Percentiles rank a stretch among this genome's conserved stretches.
Conservation (phyloP, 1,140 invertebrate species). For the Meloidogyne chitwoodi region DNA sequence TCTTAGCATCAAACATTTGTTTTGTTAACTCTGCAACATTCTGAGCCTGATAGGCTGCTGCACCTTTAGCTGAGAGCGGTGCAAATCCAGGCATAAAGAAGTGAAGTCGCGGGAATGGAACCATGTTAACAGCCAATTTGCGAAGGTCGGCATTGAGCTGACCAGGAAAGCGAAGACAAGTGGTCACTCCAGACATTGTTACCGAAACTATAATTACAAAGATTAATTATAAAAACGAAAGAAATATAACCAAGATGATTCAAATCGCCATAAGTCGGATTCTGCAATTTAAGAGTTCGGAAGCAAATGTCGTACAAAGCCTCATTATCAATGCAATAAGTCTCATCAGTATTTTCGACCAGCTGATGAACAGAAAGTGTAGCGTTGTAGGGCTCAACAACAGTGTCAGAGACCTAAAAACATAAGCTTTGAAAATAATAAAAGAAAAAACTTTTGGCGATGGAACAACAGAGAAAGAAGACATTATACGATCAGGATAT, state of each 20-base stretch:
- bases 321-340: slow-evolving; percentile 78
- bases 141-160: slow-evolving; percentile 77
- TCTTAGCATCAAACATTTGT: slow-evolving; percentile 74
- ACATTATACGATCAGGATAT: slow-evolving; percentile 81
- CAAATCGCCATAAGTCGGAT: slow-evolving; percentile 76
- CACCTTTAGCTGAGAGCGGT: slow-evolving; percentile 76
- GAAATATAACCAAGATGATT: slow-evolving; percentile 67
- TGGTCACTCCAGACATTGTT: slow-evolving; percentile 79
- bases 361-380: slow-evolving; percentile 72
- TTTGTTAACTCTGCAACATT: slow-evolving; percentile 82
- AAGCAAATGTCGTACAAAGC: slow-evolving; percentile 78
- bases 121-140: slow-evolving; percentile 94
- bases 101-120: slow-evolving; percentile 86
- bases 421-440: no score
- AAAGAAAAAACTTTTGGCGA: slow-evolving; percentile 73
- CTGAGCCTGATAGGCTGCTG: slow-evolving; percentile 74
- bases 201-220: slow-evolving; percentile 66
- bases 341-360: slow-evolving; percentile 74
- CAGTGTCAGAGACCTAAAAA: slow-evolving; percentile 69
- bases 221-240: no score
- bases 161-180: slow-evolving; percentile 66
- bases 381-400: slow-evolving; percentile 75
- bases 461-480: slow-evolving; percentile 82
- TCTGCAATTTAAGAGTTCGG: slow-evolving; percentile 71
- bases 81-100: slow-evolving; percentile 96